Base-by-base conservation (phyloP, 2,888 invertebrate genomes). In the Diachrysia chrysitis region DNA sequence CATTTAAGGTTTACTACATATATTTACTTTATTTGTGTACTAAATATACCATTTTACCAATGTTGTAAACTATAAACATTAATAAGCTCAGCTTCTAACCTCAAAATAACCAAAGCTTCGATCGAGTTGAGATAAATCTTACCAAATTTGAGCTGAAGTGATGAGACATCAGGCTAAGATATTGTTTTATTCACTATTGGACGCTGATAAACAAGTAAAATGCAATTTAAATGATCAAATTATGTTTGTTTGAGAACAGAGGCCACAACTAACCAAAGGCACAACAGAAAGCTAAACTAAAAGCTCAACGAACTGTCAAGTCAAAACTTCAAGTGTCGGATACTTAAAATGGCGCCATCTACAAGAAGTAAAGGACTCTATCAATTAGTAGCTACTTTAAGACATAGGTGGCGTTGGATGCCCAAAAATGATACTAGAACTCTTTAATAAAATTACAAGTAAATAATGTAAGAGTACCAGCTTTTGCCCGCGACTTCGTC, bases 101-200 rank as follows among this genome's bases (percentile, higher is more conserved):
- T 84, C 77, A 76, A 75, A 74, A 64, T 46, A 66, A 56, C 14
- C 23, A 69, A 76, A 82, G 83, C 80, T 82, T 64, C 59, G 21
- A 19, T 23, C 25, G 32, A 16, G 5, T 63, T 61, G 7, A 46
- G 42, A 54, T 23, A 2, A 29, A 42, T 66, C 74, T 80, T 73
- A 74, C 72, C 80, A 65, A 58, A 66, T n/a, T 71, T 63, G 62
- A 54, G 58, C 68, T 57, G 54, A 60, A 66, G 53, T 59, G n/a
- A 58, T 66, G 61, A 35, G 74, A 67, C 71, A 71, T 74, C 59
- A 4, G 9, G 19, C 37, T 21, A 7, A 16, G 51, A 14, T 46
- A 25, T 17, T 16, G 53, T 53, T 48, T 53, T 58, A 21, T 48
- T 25, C 21, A 62, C 14, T 58, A 3, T 42, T 23, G 7, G 14